A percentile compares a stretch with the other conserved stretches of the same genome.
phyloP scores from a whole-genome alignment of 2,797 vertebrate genomes.

The Acanthurus lineatus region DNA sequence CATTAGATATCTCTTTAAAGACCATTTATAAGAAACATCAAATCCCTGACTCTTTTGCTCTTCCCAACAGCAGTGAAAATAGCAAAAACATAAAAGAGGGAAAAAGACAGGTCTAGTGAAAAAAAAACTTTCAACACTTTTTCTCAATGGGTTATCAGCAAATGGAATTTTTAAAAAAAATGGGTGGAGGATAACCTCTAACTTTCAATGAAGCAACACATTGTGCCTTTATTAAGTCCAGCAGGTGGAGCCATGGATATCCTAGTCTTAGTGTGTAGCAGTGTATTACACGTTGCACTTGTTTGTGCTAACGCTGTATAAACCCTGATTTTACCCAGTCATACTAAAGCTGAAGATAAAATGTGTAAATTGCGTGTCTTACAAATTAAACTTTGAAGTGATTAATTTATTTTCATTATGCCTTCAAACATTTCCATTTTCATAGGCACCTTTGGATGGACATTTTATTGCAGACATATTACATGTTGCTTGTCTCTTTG shows the following conservation, averaged over 20 bases:
- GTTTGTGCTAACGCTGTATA: not conserved
- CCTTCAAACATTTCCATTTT: not conserved
- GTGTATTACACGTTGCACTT: not conserved
- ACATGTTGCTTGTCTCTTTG: not conserved
- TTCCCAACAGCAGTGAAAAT: not conserved
- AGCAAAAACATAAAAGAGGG: not conserved
- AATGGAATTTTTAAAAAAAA: not conserved
- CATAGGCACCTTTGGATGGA: not conserved
- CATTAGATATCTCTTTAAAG: not conserved
- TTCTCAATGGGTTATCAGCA: not conserved
- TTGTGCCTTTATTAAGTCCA: conserved; percentile 44
- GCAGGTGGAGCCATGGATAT: conserved; percentile 64
- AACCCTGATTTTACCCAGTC: not conserved
- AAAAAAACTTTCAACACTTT: not conserved
- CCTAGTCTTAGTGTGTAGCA: not conserved
- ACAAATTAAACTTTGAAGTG: not conserved
- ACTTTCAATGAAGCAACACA: not conserved
- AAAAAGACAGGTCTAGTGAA: not conserved
- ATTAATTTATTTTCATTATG: not conserved
- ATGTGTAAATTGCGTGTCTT: not conserved
- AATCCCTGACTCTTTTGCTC: not conserved
- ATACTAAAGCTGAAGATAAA: not conserved
- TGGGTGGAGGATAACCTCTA: not conserved
- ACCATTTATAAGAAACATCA: not conserved
- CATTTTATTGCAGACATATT: not conserved